phyloP scores from a whole-genome alignment of 2,113 vertebrate species.

The Phasianus colchicus region DNA sequence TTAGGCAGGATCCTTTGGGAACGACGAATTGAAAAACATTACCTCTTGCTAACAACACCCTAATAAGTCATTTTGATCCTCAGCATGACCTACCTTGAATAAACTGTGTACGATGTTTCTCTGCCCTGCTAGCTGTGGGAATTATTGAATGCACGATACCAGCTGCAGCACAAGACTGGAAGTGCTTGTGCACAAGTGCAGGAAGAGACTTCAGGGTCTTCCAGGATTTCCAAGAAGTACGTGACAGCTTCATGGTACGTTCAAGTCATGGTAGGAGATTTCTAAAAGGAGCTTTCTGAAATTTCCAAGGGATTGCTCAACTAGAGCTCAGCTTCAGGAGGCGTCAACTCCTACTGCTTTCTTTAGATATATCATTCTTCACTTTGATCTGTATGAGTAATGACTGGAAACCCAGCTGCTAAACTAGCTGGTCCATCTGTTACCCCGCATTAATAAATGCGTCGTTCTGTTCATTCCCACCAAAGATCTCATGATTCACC shows the following conservation, averaged over 20 bases:
- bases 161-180: background rate
- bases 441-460: slow-evolving; percentile 18
- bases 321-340: slow-evolving; percentile 3
- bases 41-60: slow-evolving; percentile 13
- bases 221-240: background rate
- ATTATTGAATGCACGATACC: background rate
- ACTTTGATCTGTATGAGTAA: slow-evolving; percentile 47
- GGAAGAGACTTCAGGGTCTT: background rate
- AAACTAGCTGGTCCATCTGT: slow-evolving; percentile 65
- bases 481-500: slow-evolving; percentile 41
- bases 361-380: slow-evolving; percentile 35
- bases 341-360: slow-evolving; percentile 52
- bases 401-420: slow-evolving; percentile 61
- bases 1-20: slow-evolving; percentile 24
- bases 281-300: background rate
- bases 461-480: slow-evolving; percentile 39
- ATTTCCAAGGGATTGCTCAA: slow-evolving; percentile 21
- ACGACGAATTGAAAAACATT: background rate
- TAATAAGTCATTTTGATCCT: slow-evolving; percentile 5
- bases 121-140: background rate
- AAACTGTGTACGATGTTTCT: background rate
- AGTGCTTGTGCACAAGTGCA: background rate
- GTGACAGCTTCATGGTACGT: background rate
- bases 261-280: background rate
- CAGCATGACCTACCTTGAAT: background rate